Base-by-base conservation (phyloP, 2,113 vertebrate species). In the Dicaeum eximium region DNA sequence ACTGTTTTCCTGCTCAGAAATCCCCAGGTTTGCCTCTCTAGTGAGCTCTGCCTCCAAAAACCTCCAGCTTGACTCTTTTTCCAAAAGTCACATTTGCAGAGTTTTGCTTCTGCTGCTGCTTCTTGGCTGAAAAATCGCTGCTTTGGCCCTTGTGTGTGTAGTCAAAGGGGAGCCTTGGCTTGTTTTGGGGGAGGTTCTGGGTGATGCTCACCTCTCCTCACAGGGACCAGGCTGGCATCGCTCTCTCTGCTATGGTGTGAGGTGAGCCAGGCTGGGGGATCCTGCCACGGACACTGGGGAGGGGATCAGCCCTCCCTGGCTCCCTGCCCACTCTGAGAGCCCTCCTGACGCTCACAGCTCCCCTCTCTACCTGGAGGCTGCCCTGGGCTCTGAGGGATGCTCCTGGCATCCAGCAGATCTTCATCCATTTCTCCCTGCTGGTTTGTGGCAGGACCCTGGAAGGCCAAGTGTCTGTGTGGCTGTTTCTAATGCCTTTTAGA, bases 401-500 rank as follows among this genome's bases (percentile, higher is more conserved):
- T 86, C 15, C 56, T 58, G n/a, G 31, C 42, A 50, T 3, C 53
- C 27, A 4, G 25, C 45, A 22, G 35, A 35, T 44, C 38, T 60
- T 33, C 27, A 22, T 4, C 23, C 7, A 1, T 7, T 4, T 22
- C 57, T 65, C 38, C 51, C 61, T 1, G 2, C 25, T 15, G 42
- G 13, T 38, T 37, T 9, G 9, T 28, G 60, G 65, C 40, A 53
- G 35, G 31, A 24, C 53, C 10, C 0, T 7, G 67, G 37, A 28
- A 37, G 28, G 24, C 64, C 31, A 2, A 1, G 2, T 58, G 40
- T 30, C 71, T 42, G 10, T 14, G 3, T 47, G 33, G 92, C 85
- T 96, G 87, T 78, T 20, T 35, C 83, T 80, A 35, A 56, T 80
- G 48, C 33, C 75, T 95, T 92, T 91, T 72, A 95, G 95, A 93